These are phyloP conservation scores for Taphrorychus bicolor DNA, from an alignment of 2,888 invertebrate species.

Conservation along the genomic window DNA sequence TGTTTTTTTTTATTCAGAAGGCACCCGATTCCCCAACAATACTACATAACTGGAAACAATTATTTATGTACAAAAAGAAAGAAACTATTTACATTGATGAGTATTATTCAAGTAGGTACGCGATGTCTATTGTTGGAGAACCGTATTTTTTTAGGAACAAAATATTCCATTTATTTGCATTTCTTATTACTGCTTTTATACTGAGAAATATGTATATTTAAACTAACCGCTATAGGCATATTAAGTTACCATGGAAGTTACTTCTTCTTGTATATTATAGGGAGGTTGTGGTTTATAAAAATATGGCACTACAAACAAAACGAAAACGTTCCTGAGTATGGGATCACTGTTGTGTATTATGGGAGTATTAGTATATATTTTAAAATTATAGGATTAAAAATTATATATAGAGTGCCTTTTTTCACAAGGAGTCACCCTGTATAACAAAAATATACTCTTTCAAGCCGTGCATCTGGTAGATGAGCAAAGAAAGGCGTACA, in stretches of 20 bases:
- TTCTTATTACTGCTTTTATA: slow-evolving; percentile 51
- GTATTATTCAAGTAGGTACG: slow-evolving; percentile 39
- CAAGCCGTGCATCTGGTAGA: too few relatives aligned
- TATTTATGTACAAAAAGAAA: slow-evolving; percentile 37
- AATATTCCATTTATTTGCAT: slow-evolving; percentile 58
- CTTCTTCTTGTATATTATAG: background rate
- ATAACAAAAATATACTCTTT: too few relatives aligned
- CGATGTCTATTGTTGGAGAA: slow-evolving; percentile 58
- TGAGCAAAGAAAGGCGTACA: too few relatives aligned
- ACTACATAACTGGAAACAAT: slow-evolving; percentile 45
- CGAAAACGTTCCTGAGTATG: slow-evolving; percentile 25
- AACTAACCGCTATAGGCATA: background rate
- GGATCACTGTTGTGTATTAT: slow-evolving; percentile 21
- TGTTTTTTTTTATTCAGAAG: slow-evolving; percentile 50
- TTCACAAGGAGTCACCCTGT: too few relatives aligned
- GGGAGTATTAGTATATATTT: slow-evolving; percentile 7
- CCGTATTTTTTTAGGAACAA: slow-evolving; percentile 60
- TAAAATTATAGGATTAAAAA: too few relatives aligned
- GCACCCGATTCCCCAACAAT: slow-evolving; percentile 63
- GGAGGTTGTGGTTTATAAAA: background rate
- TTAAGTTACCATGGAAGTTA: background rate
- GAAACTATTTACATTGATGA: slow-evolving; percentile 28
- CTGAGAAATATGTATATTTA: too few relatives aligned
- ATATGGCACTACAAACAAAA: slow-evolving; percentile 15
- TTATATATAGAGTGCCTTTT: too few relatives aligned